A percentile compares a stretch with the other conserved stretches of the same genome.
phyloP scores from a whole-genome alignment of 2,888 invertebrate genomes.

The Invenusta paracnida region DNA sequence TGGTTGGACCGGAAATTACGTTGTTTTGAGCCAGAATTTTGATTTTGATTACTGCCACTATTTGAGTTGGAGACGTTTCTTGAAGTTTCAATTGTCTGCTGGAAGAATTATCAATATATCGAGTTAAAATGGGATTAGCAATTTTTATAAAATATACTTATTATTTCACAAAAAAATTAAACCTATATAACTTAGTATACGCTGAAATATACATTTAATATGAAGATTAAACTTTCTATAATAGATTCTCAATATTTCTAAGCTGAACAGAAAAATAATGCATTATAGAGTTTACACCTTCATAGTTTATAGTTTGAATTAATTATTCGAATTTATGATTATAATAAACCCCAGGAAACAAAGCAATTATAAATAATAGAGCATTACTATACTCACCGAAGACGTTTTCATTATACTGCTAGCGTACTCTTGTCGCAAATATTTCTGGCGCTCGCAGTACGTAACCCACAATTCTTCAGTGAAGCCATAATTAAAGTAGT shows the following conservation, averaged over 20 bases:
- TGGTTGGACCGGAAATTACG: background rate
- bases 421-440: constrained; percentile 53
- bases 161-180: no score
- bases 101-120: background rate
- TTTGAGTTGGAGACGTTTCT: background rate
- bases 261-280: no score
- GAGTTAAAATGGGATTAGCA: background rate
- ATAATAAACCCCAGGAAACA: no score
- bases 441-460: constrained; percentile 75
- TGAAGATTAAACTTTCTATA: background rate
- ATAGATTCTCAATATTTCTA: background rate
- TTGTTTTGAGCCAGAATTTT: no score
- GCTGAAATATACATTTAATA: no score
- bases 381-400: no score
- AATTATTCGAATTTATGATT: no score
- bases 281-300: no score
- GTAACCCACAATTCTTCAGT: constrained; percentile 97
- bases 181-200: no score
- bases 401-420: background rate
- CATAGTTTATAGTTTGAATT: no score
- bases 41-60: background rate
- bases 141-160: no score
- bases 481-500: constrained; percentile 98
- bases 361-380: no score
- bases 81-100: background rate